phyloP scores from a whole-genome alignment of 2,113 vertebrate species.

The Anhinga rufa region DNA sequence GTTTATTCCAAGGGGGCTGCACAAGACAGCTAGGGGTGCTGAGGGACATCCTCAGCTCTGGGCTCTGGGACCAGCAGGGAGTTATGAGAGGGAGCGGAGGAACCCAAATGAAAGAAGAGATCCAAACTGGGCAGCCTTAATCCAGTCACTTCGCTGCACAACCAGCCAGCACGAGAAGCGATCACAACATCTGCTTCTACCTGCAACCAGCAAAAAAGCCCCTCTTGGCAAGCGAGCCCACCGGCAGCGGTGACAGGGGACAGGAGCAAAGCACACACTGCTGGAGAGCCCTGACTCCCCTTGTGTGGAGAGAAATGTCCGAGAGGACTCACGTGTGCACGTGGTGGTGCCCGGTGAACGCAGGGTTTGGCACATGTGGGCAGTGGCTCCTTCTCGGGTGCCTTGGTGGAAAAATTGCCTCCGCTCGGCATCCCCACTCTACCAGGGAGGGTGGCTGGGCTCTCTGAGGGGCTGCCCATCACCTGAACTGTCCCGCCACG shows the following conservation, averaged over 20 bases:
- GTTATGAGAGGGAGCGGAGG: neutral
- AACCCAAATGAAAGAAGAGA: neutral
- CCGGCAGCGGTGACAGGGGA: neutral
- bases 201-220: neutral
- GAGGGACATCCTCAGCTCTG: neutral
- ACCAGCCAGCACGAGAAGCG: neutral
- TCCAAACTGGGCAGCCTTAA: neutral
- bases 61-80: neutral
- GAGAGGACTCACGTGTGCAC: accelerated
- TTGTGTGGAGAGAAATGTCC: accelerated
- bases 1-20: neutral
- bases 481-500: accelerated
- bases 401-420: neutral
- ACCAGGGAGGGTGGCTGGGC: accelerated
- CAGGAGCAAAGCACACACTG: neutral
- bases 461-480: neutral
- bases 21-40: neutral
- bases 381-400: neutral
- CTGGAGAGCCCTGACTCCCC: neutral
- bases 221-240: neutral
- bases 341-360: accelerated
- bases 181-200: neutral
- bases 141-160: accelerated
- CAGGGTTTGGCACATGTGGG: neutral
- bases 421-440: neutral